Conservation (phyloP, 1,140 invertebrate species). For the Anastrepha obliqua region DNA sequence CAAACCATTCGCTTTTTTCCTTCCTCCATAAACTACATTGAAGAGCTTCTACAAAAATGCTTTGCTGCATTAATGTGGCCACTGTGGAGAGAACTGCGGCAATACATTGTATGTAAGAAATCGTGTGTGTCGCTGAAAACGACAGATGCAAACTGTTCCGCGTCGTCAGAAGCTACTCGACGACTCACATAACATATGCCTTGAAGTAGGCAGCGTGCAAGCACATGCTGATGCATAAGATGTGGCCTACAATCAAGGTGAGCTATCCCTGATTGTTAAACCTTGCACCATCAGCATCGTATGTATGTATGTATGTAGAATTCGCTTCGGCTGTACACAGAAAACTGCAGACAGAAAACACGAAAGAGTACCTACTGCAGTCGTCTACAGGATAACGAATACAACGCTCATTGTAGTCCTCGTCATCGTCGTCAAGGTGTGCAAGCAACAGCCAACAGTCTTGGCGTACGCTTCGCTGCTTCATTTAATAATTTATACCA, state of each 20-base stretch:
- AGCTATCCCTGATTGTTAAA: neutral
- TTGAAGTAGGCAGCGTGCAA: neutral
- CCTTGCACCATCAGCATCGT: constrained; percentile 16
- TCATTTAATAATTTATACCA: neutral
- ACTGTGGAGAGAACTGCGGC: neutral
- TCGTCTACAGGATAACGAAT: neutral
- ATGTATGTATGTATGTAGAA: no score
- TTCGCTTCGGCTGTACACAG: neutral
- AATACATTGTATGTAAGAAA: neutral
- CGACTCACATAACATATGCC: neutral
- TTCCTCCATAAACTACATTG: neutral
- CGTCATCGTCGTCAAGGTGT: constrained; percentile 2
- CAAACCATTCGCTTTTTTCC: neutral
- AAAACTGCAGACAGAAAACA: neutral
- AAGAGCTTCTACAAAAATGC: neutral
- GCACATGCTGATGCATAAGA: constrained; percentile 6
- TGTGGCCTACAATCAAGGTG: constrained; percentile 25
- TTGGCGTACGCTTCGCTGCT: neutral
- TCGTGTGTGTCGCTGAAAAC: neutral
- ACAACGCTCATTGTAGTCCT: neutral
- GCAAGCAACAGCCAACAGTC: neutral
- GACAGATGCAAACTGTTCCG: constrained; percentile 40
- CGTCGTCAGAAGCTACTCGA: neutral
- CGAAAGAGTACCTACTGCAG: neutral
- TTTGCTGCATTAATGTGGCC: neutral